Evolutionary conservation across 2,888 invertebrate species (phyloP), one percentile per base, ranked within the genome.

Genomic region (Noctua comes): DNA sequence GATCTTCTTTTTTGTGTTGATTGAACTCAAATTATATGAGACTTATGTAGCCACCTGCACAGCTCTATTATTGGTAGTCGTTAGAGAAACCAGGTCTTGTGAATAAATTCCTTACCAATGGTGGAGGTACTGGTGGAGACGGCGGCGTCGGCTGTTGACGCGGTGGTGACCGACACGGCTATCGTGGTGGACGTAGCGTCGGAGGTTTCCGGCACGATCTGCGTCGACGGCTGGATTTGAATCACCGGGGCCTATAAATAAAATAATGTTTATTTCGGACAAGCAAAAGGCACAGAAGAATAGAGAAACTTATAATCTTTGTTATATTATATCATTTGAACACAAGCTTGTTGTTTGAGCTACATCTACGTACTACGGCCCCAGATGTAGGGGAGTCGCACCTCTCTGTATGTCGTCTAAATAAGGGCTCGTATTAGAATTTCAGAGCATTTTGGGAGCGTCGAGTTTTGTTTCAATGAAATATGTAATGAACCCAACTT

Each of bases 191-290:
- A 78, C 1, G 85, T 73, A 8, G 86, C 83, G 36, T 89, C 83
- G 10, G 85, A 72, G 13, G 92, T 90, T 8, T 89, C 80, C 8
- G 89, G 74, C 13, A 80, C 86, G 51, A 86, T 68, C 71, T 88
- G 91, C 79, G 93, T 93, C 3, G 94, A 91, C 13, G 93, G 91
- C 54, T 94, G 91, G 82, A 94, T 95, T 71, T 93, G 94, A 73
- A 93, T 91, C 66, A 93, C 88, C 18, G 93, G 91, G 54, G 91
- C 82, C 89, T 92, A 80, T 4, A n/a, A 27, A 18, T 43, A 18
- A 18, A 43, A n/a, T 10, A 66, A 43, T 18, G 18, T 62, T 62
- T 62, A 62, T 21, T 62, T 31, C 10, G 21, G 62, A 31, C 31
- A 11, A 64, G 31, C 36, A 21, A 11, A 1, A 16, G 16, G 4